Percentiles rank a stretch among this genome's conserved stretches.
Evolutionary conservation across 2,888 invertebrate species (phyloP).

Genomic region (Embidobia sp.): DNA sequence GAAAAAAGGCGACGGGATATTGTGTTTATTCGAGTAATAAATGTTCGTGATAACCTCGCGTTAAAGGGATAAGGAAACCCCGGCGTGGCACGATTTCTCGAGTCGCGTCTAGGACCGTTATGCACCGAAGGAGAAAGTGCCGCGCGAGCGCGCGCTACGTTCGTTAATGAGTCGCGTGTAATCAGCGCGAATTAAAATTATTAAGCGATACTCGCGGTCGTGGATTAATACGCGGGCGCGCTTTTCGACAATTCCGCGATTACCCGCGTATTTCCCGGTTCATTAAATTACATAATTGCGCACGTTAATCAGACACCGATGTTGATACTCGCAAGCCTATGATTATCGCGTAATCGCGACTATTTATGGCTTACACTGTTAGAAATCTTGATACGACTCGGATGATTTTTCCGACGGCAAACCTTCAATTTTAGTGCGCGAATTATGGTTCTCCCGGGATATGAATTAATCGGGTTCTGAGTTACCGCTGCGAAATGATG

Average conservation of each 20-base stretch:
- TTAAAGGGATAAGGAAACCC: conserved; percentile 64
- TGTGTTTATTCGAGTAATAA: conserved; percentile 61
- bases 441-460: too few species aligned
- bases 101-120: conserved; percentile 59
- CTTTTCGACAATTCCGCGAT: conserved; percentile 53
- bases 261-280: conserved; percentile 55
- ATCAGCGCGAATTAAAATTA: conserved; percentile 58
- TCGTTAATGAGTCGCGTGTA: conserved; percentile 60
- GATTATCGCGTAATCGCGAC: conserved; percentile 36
- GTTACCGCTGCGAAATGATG: too few species aligned
- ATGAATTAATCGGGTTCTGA: too few species aligned
- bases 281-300: conserved; percentile 55
- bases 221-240: conserved; percentile 26
- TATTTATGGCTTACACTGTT: conserved; percentile 5
- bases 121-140: conserved; percentile 62
- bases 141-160: conserved; percentile 48
- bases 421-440: too few species aligned
- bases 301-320: conserved; percentile 43
- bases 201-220: conserved; percentile 39
- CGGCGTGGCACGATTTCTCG: conserved; percentile 61
- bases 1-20: conserved; percentile 11
- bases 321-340: conserved; percentile 21
- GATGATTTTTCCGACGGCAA: too few species aligned
- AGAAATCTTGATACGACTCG: not conserved
- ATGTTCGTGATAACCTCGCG: conserved; percentile 64